phyloP scores from a whole-genome alignment of 2,113 vertebrate genomes.

The Oreochromis tanganicae region DNA sequence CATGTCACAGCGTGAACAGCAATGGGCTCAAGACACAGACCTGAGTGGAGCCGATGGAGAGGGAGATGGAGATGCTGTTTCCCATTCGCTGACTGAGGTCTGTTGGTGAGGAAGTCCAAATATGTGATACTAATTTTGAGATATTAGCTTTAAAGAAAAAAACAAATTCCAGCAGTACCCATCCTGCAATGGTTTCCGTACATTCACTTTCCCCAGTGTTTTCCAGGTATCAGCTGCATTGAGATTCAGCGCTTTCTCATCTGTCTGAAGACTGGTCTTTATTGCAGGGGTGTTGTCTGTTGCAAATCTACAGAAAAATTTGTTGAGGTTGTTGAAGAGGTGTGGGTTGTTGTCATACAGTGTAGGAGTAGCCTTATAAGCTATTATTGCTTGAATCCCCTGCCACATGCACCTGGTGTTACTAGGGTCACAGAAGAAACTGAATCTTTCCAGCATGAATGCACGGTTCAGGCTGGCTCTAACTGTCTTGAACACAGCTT shows the following conservation, averaged over 20 bases:
- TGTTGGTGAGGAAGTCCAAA: neutral
- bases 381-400: neutral
- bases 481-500: fast-evolving
- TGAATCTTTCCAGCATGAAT: neutral
- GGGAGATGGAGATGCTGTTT: neutral
- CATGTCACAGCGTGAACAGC: neutral
- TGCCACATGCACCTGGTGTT: neutral
- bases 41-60: neutral
- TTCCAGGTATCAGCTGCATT: neutral
- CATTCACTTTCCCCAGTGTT: neutral
- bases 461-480: neutral
- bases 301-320: neutral
- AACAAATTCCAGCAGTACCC: neutral
- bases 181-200: neutral
- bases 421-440: neutral
- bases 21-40: neutral
- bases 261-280: neutral
- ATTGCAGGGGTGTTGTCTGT: neutral
- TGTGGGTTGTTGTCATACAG: neutral
- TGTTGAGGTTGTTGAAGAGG: fast-evolving
- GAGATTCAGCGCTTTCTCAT: neutral
- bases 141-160: neutral
- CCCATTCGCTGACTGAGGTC: neutral
- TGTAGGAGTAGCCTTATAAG: neutral
- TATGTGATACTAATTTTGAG: neutral